Base-by-base conservation (phyloP, 2,888 invertebrate genomes). In the Pandemis heparana region DNA sequence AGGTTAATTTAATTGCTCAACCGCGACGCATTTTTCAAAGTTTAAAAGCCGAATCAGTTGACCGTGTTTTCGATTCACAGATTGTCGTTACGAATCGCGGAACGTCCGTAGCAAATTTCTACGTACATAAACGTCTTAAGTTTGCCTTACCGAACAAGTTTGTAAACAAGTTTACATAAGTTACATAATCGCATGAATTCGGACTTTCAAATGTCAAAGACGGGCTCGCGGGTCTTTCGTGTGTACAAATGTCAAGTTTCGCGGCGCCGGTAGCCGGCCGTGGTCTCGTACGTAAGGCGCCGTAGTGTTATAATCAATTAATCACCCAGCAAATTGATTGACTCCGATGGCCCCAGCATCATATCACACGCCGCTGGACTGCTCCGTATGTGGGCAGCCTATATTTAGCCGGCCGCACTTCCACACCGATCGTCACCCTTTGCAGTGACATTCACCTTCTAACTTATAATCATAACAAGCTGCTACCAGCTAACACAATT, bases 401-500 rank as follows among this genome's bases (percentile, higher is more conserved):
- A 93, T 91, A 89, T 92, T 91, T 92, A 94, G 89, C 82, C 75
- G 68, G 64, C 81, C 77, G 77, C 77, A 79, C 80, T 85, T 82
- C 82, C 83, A 83, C 81, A 74, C 77, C 74, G 75, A 79, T 82
- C 83, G 77, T 84, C 83, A 85, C 87, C 87, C 87, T 85, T 80
- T 80, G 80, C 79, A 82, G 76, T 85, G 81, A 82, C 80, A 80
- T 75, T 74, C 38, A 69, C 60, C 51, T 60, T 65, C 60, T 41
- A 65, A 70, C 51, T 70, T 73, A 39, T 14, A 43, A 46, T 38
- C 38, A 39, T 41, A 73, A 63, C 73, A 71, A 59, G 46, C 43
- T 71, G 18, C 38, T 60, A 38, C 12, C 23, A 56, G 56, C 23
- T 5, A 56, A 18, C 10, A n/a, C 23, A 5, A 56, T 23, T 10